A percentile compares a stretch with the other conserved stretches of the same genome.
phyloP scores from a whole-genome alignment of 2,113 vertebrate genomes.

The Oostethus manadensis region DNA sequence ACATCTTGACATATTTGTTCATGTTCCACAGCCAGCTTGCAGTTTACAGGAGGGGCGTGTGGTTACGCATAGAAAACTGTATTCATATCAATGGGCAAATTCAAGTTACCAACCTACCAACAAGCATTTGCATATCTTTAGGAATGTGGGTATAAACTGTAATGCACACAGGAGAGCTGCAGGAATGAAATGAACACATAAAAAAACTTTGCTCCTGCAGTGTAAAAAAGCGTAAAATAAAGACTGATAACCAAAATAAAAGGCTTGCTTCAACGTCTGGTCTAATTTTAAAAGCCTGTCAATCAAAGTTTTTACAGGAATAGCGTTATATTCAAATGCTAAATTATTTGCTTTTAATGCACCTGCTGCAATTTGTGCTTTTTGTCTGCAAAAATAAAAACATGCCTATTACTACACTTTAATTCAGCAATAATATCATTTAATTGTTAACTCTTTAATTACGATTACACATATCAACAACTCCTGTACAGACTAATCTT shows the following conservation, averaged over 20 bases:
- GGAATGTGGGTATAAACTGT: slow-evolving; percentile 1
- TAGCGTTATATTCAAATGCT: slow-evolving; percentile 15
- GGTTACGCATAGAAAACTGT: not conserved
- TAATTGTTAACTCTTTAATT: slow-evolving; percentile 48
- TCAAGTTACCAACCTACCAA: slow-evolving; percentile 4
- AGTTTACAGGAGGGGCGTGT: not conserved
- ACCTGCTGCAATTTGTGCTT: slow-evolving; percentile 32
- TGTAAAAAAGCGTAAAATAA: not conserved
- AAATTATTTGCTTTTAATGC: slow-evolving; percentile 41
- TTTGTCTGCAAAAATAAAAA: slow-evolving; percentile 38
- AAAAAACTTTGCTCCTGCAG: not conserved
- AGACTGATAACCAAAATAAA: not conserved
- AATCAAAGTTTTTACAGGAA: not conserved
- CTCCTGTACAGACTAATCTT: slow-evolving; percentile 47
- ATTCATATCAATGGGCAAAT: slow-evolving; percentile 4
- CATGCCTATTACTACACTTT: slow-evolving; percentile 52
- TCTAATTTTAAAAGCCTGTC: not conserved
- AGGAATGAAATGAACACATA: not conserved
- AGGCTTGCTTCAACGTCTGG: not conserved
- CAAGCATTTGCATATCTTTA: slow-evolving; percentile 16
- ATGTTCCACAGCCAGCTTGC: not conserved
- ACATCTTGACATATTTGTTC: not conserved
- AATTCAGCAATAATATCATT: slow-evolving; percentile 38
- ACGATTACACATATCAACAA: slow-evolving; percentile 46
- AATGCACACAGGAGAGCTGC: not conserved